Percentiles rank a stretch among this genome's conserved stretches.
Evolutionary conservation across 2,797 vertebrate genomes (phyloP).

Genomic region (Tachyglossus aculeatus): DNA sequence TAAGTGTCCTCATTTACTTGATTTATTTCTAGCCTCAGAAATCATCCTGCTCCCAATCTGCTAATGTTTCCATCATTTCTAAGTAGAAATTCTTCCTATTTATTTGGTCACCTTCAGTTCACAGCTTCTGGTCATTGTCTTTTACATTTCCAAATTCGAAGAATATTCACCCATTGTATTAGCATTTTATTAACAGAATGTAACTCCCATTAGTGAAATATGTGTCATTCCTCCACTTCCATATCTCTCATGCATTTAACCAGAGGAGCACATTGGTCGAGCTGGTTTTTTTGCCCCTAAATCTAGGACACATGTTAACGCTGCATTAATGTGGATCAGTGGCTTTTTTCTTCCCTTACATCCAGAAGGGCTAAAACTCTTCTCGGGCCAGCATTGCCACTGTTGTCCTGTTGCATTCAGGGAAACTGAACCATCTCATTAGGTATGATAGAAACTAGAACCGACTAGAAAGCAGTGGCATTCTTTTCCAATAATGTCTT

Average conservation of each 20-base stretch:
- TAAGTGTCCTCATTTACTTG: constrained; percentile 25
- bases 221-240: constrained; percentile 14
- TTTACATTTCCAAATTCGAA: constrained; percentile 37
- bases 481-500: neutral
- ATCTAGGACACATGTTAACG: constrained; percentile 13
- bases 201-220: constrained; percentile 20
- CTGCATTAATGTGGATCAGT: constrained; percentile 14
- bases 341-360: neutral
- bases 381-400: neutral
- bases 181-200: constrained; percentile 32
- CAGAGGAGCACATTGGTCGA: constrained; percentile 13
- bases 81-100: constrained; percentile 48
- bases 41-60: constrained; percentile 34
- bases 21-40: constrained; percentile 35
- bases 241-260: constrained; percentile 33
- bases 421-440: neutral
- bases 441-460: neutral
- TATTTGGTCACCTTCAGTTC: constrained; percentile 49
- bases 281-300: constrained; percentile 3
- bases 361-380: constrained; percentile 2
- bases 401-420: neutral
- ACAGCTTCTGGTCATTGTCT: constrained; percentile 59
- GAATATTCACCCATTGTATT: constrained; percentile 32
- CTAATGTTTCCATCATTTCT: constrained; percentile 42
- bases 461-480: neutral